Percentiles rank a stretch among this genome's conserved stretches.
Evolutionary conservation across 2,113 vertebrate genomes (phyloP).

Genomic region (Recurvirostra avosetta): DNA sequence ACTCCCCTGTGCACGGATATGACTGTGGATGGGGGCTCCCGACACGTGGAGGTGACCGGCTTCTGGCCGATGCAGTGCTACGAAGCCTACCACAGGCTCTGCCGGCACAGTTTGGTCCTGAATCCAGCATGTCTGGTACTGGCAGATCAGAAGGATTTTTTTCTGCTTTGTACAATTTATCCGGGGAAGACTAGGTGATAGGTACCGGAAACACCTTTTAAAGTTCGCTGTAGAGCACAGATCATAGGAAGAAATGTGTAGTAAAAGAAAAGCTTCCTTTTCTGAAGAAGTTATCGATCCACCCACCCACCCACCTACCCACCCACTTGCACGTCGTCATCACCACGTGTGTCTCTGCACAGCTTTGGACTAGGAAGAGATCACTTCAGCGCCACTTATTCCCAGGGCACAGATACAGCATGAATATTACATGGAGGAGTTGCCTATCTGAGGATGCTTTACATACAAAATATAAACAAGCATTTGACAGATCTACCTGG

Average conservation of each 20-base stretch:
- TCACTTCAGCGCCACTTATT: not conserved
- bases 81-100: fast-evolving
- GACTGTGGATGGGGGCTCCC: too few relatives aligned
- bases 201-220: not conserved
- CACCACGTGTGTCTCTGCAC: fast-evolving
- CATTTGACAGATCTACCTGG: not conserved
- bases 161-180: not conserved
- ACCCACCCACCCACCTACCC: not conserved
- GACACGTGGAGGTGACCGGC: fast-evolving
- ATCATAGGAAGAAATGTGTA: not conserved
- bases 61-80: not conserved
- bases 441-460: not conserved
- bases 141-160: not conserved
- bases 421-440: too few relatives aligned
- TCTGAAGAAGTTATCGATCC: not conserved
- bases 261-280: not conserved
- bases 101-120: not conserved
- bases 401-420: not conserved
- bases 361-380: not conserved
- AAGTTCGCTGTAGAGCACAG: not conserved
- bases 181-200: not conserved
- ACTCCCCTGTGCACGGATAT: fast-evolving
- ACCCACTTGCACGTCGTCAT: fast-evolving
- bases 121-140: not conserved
- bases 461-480: not conserved